A percentile compares a stretch with the other conserved stretches of the same genome.
These are phyloP conservation scores for Nannobrachium achirus DNA, from an alignment of 2,113 vertebrate species.

Conservation along the genomic window DNA sequence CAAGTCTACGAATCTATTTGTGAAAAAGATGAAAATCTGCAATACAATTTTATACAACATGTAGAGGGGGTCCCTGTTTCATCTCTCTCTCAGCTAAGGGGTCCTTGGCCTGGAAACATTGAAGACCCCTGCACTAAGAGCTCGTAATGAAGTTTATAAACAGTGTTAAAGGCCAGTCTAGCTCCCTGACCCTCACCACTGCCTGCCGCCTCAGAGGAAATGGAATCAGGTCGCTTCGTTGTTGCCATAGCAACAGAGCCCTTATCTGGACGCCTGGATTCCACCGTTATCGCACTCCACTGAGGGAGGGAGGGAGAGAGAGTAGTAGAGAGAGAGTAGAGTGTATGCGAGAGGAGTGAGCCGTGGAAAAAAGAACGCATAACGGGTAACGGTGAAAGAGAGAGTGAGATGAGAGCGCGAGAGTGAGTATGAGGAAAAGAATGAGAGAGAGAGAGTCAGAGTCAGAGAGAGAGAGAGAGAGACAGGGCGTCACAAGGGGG, in stretches of 20 bases:
- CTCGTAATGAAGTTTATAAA: conserved; percentile 28
- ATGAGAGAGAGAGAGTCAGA: conserved; percentile 12
- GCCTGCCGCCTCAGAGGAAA: conserved; percentile 35
- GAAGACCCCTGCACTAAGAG: not conserved
- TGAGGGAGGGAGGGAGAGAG: conserved; percentile 6
- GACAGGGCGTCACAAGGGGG: no score
- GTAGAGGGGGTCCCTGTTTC: no score
- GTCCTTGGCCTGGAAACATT: not conserved
- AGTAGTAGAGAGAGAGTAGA: conserved; percentile 14
- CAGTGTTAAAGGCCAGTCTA: conserved; percentile 23
- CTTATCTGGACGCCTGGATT: conserved; percentile 76
- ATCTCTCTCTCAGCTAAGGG: no score
- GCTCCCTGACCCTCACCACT: conserved; percentile 34
- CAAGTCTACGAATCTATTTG: no score
- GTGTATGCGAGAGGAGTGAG: conserved; percentile 15
- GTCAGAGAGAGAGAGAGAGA: conserved; percentile 42
- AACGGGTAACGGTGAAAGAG: conserved; percentile 22
- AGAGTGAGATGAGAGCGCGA: conserved; percentile 25
- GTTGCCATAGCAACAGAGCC: conserved; percentile 66
- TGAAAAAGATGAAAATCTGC: no score
- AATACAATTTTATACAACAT: no score
- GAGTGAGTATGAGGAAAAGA: conserved; percentile 28
- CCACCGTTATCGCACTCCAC: conserved; percentile 59
- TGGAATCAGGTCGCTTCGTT: conserved; percentile 57
- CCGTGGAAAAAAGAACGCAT: not conserved